These are phyloP conservation scores for Pedetes capensis DNA, from an alignment of 2,113 vertebrate species.

Conservation along the genomic window DNA sequence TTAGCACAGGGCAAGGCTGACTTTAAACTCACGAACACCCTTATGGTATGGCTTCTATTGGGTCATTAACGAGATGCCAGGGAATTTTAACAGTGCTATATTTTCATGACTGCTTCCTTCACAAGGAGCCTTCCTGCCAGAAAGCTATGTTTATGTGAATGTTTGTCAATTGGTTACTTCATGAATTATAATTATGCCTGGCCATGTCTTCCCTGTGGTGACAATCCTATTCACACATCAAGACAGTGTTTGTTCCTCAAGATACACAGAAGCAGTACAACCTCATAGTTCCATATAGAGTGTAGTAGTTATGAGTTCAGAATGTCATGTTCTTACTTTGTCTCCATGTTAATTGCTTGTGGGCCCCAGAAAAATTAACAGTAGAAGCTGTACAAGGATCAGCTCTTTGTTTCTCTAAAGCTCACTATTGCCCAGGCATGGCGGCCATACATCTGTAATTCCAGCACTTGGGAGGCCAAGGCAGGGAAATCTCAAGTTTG, in stretches of 20 bases:
- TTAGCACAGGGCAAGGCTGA: neutral
- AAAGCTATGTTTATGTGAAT: neutral
- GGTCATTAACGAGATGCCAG: neutral
- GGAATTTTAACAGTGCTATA: neutral
- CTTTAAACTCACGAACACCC: neutral
- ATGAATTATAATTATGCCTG: neutral
- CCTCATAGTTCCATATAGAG: neutral
- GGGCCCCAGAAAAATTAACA: neutral
- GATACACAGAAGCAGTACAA: neutral
- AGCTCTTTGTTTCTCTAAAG: neutral
- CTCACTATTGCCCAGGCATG: too few relatives aligned
- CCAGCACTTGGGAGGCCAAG: too few relatives aligned
- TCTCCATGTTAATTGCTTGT: neutral
- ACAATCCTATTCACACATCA: neutral
- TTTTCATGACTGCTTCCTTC: neutral
- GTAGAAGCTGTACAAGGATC: neutral
- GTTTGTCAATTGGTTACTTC: neutral
- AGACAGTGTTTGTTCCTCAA: too few relatives aligned
- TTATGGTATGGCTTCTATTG: neutral
- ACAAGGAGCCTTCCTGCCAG: neutral
- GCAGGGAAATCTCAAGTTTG: too few relatives aligned
- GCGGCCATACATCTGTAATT: too few relatives aligned
- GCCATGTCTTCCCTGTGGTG: neutral
- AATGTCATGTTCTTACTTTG: neutral
- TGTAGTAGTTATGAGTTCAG: neutral